These are phyloP conservation scores for Cancer borealis DNA, from an alignment of 2,888 invertebrate species.

Conservation along the genomic window DNA sequence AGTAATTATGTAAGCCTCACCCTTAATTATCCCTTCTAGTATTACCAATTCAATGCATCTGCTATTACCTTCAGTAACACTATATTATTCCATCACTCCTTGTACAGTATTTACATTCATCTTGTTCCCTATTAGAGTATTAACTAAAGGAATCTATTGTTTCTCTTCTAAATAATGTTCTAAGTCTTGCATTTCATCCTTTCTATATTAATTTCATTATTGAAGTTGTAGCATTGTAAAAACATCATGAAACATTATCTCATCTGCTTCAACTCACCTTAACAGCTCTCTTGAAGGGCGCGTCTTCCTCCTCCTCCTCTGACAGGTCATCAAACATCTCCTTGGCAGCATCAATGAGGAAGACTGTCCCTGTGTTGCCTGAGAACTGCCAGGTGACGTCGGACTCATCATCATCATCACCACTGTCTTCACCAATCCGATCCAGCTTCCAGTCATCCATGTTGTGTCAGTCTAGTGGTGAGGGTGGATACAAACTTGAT, in stretches of 20 bases:
- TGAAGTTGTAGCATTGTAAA: not conserved
- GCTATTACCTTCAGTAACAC: too few species aligned
- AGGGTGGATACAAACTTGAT: not conserved
- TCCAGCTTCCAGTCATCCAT: not conserved
- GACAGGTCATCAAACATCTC: slow-evolving; percentile 78
- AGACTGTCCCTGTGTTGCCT: slow-evolving; percentile 78
- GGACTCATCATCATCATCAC: slow-evolving; percentile 45
- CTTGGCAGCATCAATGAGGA: slow-evolving; percentile 78
- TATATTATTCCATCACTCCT: too few species aligned
- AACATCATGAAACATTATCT: not conserved
- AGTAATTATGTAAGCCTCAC: too few species aligned
- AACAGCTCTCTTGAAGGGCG: not conserved
- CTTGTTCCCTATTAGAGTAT: too few species aligned
- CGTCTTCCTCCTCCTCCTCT: slow-evolving; percentile 56
- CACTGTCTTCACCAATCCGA: not conserved
- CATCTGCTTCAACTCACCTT: not conserved
- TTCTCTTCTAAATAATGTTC: too few species aligned
- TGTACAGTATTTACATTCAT: too few species aligned
- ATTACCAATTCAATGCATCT: too few species aligned
- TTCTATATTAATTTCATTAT: too few species aligned
- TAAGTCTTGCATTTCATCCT: too few species aligned
- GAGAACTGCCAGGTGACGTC: slow-evolving; percentile 47
- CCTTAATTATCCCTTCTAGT: too few species aligned
- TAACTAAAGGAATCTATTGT: too few species aligned
- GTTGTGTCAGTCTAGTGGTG: not conserved